Conservation (phyloP, 2,888 invertebrate species). For the Trachelus troglodyta region DNA sequence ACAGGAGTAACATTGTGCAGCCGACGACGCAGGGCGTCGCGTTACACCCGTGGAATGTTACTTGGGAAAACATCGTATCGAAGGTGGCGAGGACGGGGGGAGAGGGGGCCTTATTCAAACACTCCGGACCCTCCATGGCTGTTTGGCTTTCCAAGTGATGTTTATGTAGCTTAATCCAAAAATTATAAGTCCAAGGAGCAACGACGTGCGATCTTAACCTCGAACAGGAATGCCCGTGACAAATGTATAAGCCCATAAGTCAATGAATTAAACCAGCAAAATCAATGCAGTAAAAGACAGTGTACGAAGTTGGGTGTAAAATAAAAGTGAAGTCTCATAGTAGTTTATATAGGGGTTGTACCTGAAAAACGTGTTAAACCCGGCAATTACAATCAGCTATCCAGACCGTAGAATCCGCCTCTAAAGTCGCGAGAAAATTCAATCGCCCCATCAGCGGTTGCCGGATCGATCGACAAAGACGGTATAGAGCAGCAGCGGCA, state of each 20-base stretch:
- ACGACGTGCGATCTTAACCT: neutral
- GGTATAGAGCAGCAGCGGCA: neutral
- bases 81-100: neutral
- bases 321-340: neutral
- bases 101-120: constrained; percentile 33
- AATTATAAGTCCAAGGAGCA: constrained; percentile 41
- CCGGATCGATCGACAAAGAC: neutral
- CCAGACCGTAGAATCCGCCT: neutral
- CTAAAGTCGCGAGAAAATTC: neutral
- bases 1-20: neutral
- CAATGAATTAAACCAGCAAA: neutral
- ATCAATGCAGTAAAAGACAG: neutral
- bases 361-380: neutral
- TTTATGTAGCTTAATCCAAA: constrained; percentile 54
- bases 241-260: neutral
- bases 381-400: neutral
- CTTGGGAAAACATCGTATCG: constrained; percentile 47
- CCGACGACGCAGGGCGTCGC: constrained; percentile 25
- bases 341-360: neutral
- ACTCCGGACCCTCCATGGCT: constrained; percentile 25
- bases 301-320: neutral
- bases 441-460: neutral
- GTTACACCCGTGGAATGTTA: constrained; percentile 42
- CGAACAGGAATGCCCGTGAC: neutral
- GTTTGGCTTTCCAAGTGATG: constrained; percentile 43